These are phyloP conservation scores for Diaprepes abbreviatus DNA, from an alignment of 2,888 invertebrate species.

Conservation along the genomic window DNA sequence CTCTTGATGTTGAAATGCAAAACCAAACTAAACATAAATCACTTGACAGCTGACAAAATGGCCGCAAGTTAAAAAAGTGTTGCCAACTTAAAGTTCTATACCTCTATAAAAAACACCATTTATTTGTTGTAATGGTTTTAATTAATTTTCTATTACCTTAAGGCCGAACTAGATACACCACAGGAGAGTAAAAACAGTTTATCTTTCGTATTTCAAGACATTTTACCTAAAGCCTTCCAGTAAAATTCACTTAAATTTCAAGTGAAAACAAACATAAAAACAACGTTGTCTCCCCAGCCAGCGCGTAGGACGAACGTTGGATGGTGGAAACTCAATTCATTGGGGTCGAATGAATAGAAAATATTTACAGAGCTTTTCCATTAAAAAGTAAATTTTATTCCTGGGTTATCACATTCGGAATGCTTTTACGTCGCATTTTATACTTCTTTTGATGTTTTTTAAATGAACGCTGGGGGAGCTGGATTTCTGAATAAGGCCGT, in stretches of 20 bases:
- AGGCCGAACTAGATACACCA: no score
- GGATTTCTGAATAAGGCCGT: slow-evolving; percentile 61
- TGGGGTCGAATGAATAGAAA: slow-evolving; percentile 48
- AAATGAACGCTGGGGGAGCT: slow-evolving; percentile 56
- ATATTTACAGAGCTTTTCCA: slow-evolving; percentile 51
- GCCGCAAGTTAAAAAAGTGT: no score
- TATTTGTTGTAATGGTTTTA: no score
- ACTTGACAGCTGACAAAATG: no score
- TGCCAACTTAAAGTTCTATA: no score
- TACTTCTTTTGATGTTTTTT: slow-evolving; percentile 59
- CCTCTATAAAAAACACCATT: no score
- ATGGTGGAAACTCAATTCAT: slow-evolving; percentile 5
- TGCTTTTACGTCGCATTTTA: slow-evolving; percentile 48
- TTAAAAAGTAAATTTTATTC: slow-evolving; percentile 52
- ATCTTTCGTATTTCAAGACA: neutral
- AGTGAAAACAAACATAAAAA: slow-evolving; percentile 24
- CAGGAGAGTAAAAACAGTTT: no score
- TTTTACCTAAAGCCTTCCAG: neutral
- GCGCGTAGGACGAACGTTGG: neutral
- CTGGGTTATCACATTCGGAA: slow-evolving; percentile 40
- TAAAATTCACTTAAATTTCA: slow-evolving; percentile 27
- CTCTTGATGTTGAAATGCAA: no score
- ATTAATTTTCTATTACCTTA: no score
- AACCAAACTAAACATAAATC: no score
- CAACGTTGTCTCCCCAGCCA: slow-evolving; percentile 1